phyloP scores from a whole-genome alignment of 2,113 vertebrate genomes.

The Cyprinodon brontotheroides region DNA sequence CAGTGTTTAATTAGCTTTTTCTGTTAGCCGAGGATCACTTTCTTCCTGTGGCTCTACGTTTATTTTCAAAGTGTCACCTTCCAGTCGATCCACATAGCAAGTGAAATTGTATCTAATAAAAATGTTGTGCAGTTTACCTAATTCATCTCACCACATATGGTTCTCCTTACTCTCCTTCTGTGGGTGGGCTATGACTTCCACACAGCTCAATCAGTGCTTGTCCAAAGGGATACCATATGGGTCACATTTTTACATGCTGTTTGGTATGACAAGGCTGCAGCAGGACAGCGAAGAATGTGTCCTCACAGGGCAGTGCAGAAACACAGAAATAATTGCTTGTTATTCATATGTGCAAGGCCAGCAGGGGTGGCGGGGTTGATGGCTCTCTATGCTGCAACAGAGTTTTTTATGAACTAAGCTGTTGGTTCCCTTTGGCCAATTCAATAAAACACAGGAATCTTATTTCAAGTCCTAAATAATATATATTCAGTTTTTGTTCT shows the following conservation, averaged over 20 bases:
- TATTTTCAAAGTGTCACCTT: conserved; percentile 82
- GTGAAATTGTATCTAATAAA: conserved; percentile 83
- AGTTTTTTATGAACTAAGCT: conserved; percentile 44
- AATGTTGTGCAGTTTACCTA: conserved; percentile 85
- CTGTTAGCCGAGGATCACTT: conserved; percentile 58
- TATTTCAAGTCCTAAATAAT: conserved; percentile 1
- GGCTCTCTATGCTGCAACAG: conserved; percentile 34
- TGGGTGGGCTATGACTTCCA: conserved; percentile 79
- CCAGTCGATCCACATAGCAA: conserved; percentile 75
- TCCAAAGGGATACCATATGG: conserved; percentile 73
- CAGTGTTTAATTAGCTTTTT: conserved; percentile 44
- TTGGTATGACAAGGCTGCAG: conserved; percentile 76
- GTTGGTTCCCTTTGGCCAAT: conserved; percentile 31
- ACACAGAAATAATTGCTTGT: conserved; percentile 52
- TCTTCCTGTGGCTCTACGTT: conserved; percentile 63
- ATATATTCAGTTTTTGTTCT: conserved; percentile 7
- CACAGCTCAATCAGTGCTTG: conserved; percentile 78
- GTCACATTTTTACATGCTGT: conserved; percentile 80
- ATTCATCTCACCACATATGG: conserved; percentile 81
- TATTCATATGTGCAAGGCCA: conserved; percentile 52
- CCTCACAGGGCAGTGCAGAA: conserved; percentile 49
- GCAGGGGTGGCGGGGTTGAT: conserved; percentile 21
- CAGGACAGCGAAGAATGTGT: conserved; percentile 67
- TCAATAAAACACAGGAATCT: conserved; percentile 11
- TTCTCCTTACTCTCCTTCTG: conserved; percentile 76